Evolutionary conservation across 2,888 invertebrate genomes (phyloP).

Genomic region (Cerastoderma edule): DNA sequence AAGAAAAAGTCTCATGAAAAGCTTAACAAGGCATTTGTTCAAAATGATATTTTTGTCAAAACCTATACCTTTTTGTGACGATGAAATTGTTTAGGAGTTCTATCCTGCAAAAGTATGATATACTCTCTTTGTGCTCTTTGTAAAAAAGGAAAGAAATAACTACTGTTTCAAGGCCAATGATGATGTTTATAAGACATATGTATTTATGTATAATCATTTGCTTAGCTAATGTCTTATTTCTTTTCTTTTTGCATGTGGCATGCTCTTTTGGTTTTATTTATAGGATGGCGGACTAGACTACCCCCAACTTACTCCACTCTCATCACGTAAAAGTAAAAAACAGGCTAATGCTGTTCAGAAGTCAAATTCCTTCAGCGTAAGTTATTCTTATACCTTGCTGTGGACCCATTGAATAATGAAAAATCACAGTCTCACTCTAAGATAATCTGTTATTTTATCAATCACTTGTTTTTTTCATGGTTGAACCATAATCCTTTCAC

Average conservation of each 20-base stretch:
- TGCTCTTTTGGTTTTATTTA: slow-evolving; percentile 68
- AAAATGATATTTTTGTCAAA: no score
- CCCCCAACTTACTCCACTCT: slow-evolving; percentile 78
- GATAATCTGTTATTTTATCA: no score
- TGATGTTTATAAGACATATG: background rate
- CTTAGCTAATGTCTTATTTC: slow-evolving; percentile 20
- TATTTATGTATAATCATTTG: slow-evolving; percentile 18
- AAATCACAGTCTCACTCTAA: no score
- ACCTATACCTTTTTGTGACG: no score
- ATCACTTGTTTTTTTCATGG: background rate
- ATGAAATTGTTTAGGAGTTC: no score
- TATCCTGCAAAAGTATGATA: no score
- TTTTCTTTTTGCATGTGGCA: slow-evolving; percentile 64
- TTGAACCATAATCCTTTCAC: no score
- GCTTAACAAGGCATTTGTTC: no score
- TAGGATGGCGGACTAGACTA: slow-evolving; percentile 73
- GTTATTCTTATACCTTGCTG: slow-evolving; percentile 55
- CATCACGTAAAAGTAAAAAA: slow-evolving; percentile 85
- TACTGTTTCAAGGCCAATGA: slow-evolving; percentile 2
- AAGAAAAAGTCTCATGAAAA: no score
- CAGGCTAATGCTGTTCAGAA: slow-evolving; percentile 82
- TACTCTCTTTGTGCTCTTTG: no score
- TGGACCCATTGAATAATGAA: no score
- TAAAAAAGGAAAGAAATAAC: no score
- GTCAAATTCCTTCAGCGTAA: slow-evolving; percentile 84